Evolutionary conservation across 2,888 invertebrate species (phyloP).

Genomic region (Synanthedon andrenaeformis): DNA sequence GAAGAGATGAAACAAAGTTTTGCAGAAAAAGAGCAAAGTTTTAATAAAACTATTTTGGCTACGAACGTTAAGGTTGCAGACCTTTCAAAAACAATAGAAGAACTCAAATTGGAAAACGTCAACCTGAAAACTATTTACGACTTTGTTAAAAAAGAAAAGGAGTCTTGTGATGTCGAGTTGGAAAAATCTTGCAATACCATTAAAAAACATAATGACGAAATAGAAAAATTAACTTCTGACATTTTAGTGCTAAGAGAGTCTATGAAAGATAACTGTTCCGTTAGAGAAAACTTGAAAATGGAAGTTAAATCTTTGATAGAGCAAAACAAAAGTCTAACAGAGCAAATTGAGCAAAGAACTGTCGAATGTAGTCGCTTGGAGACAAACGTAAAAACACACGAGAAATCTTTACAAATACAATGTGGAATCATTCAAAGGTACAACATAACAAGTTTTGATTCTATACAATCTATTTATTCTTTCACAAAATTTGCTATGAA

Average conservation of each 20-base stretch:
- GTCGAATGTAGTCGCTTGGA: constrained; percentile 36
- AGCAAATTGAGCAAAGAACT: constrained; percentile 41
- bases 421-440: constrained; percentile 53
- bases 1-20: constrained; percentile 19
- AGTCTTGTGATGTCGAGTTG: constrained; percentile 33
- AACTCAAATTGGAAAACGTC: constrained; percentile 24
- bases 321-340: constrained; percentile 34
- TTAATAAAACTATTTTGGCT: constrained; percentile 7
- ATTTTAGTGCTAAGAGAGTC: constrained; percentile 39
- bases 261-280: constrained; percentile 31
- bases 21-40: constrained; percentile 9
- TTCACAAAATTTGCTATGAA: constrained; percentile 1
- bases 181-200: constrained; percentile 39
- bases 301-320: constrained; percentile 38
- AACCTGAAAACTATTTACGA: constrained; percentile 34
- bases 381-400: constrained; percentile 52
- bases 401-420: constrained; percentile 53
- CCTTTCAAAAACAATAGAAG: constrained; percentile 20
- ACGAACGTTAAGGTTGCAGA: constrained; percentile 16
- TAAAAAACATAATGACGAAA: constrained; percentile 33
- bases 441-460: constrained; percentile 1
- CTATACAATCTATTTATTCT: background rate
- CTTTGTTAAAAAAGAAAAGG: constrained; percentile 35
- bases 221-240: constrained; percentile 45
- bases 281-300: constrained; percentile 36